phyloP scores from a whole-genome alignment of 2,888 invertebrate genomes.

The Panzeria rudis region DNA sequence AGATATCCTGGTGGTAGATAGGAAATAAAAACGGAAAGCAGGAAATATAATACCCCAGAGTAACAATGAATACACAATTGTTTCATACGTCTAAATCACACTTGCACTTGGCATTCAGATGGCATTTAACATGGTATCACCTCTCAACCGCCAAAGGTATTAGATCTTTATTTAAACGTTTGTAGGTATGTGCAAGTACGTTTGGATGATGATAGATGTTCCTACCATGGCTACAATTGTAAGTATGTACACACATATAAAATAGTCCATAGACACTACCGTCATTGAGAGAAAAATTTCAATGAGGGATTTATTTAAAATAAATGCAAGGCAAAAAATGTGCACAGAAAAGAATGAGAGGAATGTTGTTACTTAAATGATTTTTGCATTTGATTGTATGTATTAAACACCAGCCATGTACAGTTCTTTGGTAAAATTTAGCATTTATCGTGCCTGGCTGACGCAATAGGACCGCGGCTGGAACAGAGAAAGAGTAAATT shows the following conservation, averaged over 20 bases:
- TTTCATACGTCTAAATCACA: neutral
- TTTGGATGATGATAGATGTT: constrained; percentile 16
- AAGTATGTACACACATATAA: neutral
- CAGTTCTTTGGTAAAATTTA: too few species aligned
- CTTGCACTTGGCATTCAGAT: constrained; percentile 51
- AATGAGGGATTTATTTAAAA: constrained; percentile 39
- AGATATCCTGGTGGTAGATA: neutral
- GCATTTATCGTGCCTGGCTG: too few species aligned
- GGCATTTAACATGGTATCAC: neutral
- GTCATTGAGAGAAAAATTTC: constrained; percentile 25
- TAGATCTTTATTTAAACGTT: constrained; percentile 1
- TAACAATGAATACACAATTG: constrained; percentile 1
- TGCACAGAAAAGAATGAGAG: neutral
- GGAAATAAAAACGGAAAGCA: neutral
- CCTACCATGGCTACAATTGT: neutral
- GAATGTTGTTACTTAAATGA: neutral
- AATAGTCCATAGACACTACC: neutral
- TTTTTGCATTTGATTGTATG: neutral
- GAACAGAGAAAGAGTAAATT: too few species aligned
- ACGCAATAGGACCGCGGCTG: too few species aligned
- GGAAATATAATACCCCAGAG: neutral
- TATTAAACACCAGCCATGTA: neutral
- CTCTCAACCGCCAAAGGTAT: neutral
- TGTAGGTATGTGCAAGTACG: neutral
- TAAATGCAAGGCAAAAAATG: neutral